phyloP scores from a whole-genome alignment of 2,797 vertebrate genomes.

The Nyctibius grandis region DNA sequence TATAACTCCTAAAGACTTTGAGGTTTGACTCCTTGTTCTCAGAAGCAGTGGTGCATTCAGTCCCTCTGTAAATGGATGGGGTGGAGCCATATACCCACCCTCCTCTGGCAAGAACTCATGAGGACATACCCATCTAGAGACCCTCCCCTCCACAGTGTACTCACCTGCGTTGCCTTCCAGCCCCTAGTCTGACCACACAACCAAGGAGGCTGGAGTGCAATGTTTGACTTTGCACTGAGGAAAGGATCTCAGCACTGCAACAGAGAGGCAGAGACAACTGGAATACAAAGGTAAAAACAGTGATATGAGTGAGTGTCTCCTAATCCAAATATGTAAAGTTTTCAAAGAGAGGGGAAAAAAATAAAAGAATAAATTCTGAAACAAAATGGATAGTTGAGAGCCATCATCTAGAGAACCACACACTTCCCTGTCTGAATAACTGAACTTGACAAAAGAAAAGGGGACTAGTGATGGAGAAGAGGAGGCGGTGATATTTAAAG shows the following conservation, averaged over 20 bases:
- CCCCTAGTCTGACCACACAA: background rate
- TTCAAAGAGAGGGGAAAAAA: rapidly evolving
- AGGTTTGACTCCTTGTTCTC: background rate
- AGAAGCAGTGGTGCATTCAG: background rate
- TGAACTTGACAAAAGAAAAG: background rate
- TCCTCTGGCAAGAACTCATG: background rate
- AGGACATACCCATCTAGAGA: background rate
- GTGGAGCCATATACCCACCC: background rate
- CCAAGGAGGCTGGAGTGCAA: background rate
- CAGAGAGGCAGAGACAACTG: background rate
- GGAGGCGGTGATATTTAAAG: background rate
- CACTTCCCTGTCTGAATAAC: background rate
- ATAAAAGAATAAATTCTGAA: background rate
- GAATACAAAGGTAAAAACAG: background rate
- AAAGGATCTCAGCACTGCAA: background rate
- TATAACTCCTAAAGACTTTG: background rate
- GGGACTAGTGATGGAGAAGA: background rate
- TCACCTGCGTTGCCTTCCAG: background rate
- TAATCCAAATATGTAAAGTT: background rate
- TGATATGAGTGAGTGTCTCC: background rate
- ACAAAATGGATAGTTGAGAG: background rate
- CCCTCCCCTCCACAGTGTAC: background rate
- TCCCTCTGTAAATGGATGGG: background rate
- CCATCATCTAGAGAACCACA: background rate
- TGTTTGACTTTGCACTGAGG: background rate